A percentile compares a stretch with the other conserved stretches of the same genome.
phyloP scores from a whole-genome alignment of 2,113 vertebrate species.

The Arizona elegans region DNA sequence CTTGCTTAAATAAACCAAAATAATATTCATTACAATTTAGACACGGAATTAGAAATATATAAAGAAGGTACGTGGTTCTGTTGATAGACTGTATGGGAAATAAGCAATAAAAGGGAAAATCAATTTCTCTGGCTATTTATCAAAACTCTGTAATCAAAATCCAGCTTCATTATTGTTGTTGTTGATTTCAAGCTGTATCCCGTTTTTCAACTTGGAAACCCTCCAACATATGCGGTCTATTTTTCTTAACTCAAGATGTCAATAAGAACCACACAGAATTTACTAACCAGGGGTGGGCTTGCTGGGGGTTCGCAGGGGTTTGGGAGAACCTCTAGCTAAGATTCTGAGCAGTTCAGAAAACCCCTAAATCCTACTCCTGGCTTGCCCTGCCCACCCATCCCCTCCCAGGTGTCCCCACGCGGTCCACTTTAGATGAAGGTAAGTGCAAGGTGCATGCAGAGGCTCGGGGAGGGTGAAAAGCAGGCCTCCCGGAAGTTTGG shows the following conservation, averaged over 20 bases:
- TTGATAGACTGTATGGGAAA: slow-evolving; percentile 1
- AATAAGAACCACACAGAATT: not conserved
- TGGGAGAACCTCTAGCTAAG: too few relatives aligned
- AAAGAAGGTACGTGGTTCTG: not conserved
- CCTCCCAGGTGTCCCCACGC: too few relatives aligned
- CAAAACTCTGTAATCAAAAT: not conserved
- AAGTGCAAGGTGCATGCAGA: too few relatives aligned
- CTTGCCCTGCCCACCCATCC: too few relatives aligned
- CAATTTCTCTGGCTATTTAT: not conserved
- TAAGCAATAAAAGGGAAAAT: not conserved
- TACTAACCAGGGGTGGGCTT: not conserved
- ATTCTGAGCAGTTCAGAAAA: too few relatives aligned
- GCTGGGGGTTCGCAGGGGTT: too few relatives aligned
- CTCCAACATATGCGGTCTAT: not conserved
- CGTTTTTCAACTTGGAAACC: not conserved
- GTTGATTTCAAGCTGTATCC: not conserved
- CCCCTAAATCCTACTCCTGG: too few relatives aligned
- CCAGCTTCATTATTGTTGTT: not conserved
- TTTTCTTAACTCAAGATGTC: not conserved
- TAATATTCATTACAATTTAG: not conserved
- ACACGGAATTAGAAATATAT: not conserved
- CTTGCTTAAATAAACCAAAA: not conserved
- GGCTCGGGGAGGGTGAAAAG: too few relatives aligned
- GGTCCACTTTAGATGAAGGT: too few relatives aligned
- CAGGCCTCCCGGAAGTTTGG: too few relatives aligned